Evolutionary conservation across 2,113 vertebrate species (phyloP), one percentile per base, ranked within the genome.

Genomic region (Mystacornis crossleyi): DNA sequence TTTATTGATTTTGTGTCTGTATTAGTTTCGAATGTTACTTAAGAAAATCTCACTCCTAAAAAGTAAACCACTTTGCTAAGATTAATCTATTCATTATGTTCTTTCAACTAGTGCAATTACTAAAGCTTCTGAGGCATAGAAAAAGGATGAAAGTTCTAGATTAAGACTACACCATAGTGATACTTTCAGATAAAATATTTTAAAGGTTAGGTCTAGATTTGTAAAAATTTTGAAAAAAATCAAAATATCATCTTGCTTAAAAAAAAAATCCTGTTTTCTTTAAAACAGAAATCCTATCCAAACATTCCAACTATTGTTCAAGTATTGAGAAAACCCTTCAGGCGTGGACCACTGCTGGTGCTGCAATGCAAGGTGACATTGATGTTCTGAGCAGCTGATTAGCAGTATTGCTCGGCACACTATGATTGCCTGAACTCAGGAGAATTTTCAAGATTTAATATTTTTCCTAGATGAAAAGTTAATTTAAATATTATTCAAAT

Each of bases 391-490:
- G 58, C 54, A 70, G 34, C 66, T 80, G 57, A 57, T 62, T 29
- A 82, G 54, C 33, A 21, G 3, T 14, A 50, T 47, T 66, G 54
- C 81, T 88, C 81, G 45, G 53, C 36, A 72, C 25, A 16, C 5
- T 29, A 2, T 40, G 36, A 26, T 60, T 74, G 66, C 66, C 24
- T n/a, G 6, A 90, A 64, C 55, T 96, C 64, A 1, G 33, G 36
- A 84, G 55, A 87, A 60, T 85, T 93, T 80, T 82, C 25, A 55
- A 81, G 58, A 78, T 74, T 55, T 77, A 71, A 23, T 80, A 60
- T 66, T 91, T 95, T 90, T 95, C 33, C 74, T 94, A 74, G 43
- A 89, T 90, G 67, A 86, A 90, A 95, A 94, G 47, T 81, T 81
- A 90, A 77, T 90, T 62, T 88, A 92, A 95, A 83, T 71, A 90